Evolutionary conservation across 2,888 invertebrate genomes (phyloP).

Genomic region (Andrena bucephala): DNA sequence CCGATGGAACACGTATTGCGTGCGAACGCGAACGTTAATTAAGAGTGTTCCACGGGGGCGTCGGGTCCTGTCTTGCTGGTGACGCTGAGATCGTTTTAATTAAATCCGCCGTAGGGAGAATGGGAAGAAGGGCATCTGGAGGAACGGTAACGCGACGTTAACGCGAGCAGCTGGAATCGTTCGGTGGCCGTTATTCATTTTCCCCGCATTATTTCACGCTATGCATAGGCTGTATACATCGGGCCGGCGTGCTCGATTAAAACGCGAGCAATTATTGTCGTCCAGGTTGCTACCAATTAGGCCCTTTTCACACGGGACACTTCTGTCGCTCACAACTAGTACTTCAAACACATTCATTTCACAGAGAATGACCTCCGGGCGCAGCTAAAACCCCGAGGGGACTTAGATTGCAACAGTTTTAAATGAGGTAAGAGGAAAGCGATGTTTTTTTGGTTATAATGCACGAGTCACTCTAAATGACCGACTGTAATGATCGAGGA

Average conservation of each 20-base stretch:
- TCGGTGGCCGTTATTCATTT: conserved; percentile 7
- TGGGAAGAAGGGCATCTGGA: background rate
- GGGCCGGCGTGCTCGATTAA: background rate
- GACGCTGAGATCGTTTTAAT: conserved; percentile 38
- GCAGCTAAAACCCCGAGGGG: too few relatives aligned
- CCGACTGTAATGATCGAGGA: too few relatives aligned
- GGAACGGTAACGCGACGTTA: conserved; percentile 21
- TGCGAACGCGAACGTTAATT: conserved; percentile 26
- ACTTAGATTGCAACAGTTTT: too few relatives aligned
- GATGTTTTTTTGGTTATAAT: too few relatives aligned
- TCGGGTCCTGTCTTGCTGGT: background rate
- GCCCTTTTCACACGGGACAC: too few relatives aligned
- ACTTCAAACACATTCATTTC: too few relatives aligned
- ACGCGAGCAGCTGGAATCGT: conserved; percentile 11
- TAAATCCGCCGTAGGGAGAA: conserved; percentile 9
- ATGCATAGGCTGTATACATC: background rate
- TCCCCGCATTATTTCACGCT: conserved; percentile 2
- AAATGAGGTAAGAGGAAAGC: too few relatives aligned
- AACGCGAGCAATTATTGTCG: background rate
- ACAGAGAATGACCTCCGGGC: too few relatives aligned
- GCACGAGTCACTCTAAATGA: too few relatives aligned
- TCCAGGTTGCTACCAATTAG: background rate
- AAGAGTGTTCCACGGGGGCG: conserved; percentile 6
- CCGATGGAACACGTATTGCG: background rate
- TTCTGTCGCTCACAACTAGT: too few relatives aligned